Evolutionary conservation across 1,140 invertebrate genomes (phyloP).

Genomic region (Fopius arisanus): DNA sequence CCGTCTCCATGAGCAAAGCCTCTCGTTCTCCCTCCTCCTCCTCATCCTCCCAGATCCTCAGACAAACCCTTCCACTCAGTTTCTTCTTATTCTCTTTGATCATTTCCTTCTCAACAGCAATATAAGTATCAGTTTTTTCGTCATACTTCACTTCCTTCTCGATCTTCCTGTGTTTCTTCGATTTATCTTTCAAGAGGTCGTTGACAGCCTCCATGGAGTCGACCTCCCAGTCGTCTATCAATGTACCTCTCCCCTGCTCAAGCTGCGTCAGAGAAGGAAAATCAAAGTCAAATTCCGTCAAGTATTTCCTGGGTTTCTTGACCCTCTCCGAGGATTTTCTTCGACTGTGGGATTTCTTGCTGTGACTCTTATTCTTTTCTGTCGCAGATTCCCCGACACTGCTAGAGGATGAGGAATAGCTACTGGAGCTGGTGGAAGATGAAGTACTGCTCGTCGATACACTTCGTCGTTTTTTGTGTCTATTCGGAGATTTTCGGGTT

Average conservation of each 20-base stretch:
- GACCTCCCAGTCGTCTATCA: conserved; percentile 61
- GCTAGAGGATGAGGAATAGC: conserved; percentile 15
- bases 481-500: not conserved
- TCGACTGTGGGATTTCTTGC: conserved; percentile 15
- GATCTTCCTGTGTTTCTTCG: conserved; percentile 36
- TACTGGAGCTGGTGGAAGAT: conserved; percentile 13
- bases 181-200: conserved; percentile 25
- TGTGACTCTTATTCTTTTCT: conserved; percentile 38
- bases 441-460: conserved; percentile 23
- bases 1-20: conserved; percentile 43
- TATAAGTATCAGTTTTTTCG: conserved; percentile 57
- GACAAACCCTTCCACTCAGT: conserved; percentile 42
- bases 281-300: conserved; percentile 53
- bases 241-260: conserved; percentile 47
- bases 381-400: conserved; percentile 34
- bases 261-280: conserved; percentile 56
- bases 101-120: conserved; percentile 53
- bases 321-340: not conserved
- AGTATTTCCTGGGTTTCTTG: conserved; percentile 42
- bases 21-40: conserved; percentile 59
- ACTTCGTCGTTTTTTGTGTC: conserved; percentile 3
- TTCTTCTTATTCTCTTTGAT: conserved; percentile 50
- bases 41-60: conserved; percentile 62
- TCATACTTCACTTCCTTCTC: conserved; percentile 58
- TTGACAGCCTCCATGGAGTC: conserved; percentile 56